Evolutionary conservation across 2,113 vertebrate genomes (phyloP).

Genomic region (human (Homo sapiens)): GRCh38 chr5:7652001-7652500

Average conservation of each 20-base stretch:
- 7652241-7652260: neutral
- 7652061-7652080: no score
- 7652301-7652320: neutral
- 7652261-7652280: neutral
- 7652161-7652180: neutral
- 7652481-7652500: neutral
- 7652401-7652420: neutral
- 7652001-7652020: no score
- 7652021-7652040: no score
- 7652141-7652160: neutral
- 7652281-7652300: neutral
- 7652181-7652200: neutral
- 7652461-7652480: neutral
- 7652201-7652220: neutral
- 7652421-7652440: neutral
- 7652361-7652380: neutral
- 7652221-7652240: conserved; percentile 25
- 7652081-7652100: no score
- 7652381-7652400: neutral
- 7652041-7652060: no score
- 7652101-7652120: conserved; percentile 10
- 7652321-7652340: neutral
- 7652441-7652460: neutral
- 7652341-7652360: neutral
- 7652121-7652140: neutral